phyloP scores from a whole-genome alignment of 2,797 vertebrate species.

The Poeciliopsis presidionis region DNA sequence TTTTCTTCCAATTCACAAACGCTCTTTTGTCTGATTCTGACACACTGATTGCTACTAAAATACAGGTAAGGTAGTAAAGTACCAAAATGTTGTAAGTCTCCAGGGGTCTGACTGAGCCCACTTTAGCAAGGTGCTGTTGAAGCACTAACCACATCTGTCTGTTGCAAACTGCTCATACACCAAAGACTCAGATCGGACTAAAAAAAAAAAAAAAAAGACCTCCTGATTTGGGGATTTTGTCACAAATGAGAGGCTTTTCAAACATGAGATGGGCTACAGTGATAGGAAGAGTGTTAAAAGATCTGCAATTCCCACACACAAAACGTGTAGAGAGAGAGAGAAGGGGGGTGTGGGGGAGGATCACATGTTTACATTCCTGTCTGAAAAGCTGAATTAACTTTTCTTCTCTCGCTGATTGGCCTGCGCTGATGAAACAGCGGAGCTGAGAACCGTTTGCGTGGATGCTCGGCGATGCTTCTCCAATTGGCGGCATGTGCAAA shows the following conservation, averaged over 20 bases:
- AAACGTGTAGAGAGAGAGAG: background rate
- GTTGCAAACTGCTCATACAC: slow-evolving; percentile 43
- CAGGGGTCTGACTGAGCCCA: background rate
- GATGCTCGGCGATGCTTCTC: slow-evolving; percentile 55
- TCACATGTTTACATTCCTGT: slow-evolving; percentile 41
- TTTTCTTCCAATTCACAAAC: background rate
- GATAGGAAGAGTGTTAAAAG: slow-evolving; percentile 55
- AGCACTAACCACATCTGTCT: slow-evolving; percentile 41
- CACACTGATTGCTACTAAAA: background rate
- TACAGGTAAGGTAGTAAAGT: background rate
- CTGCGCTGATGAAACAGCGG: slow-evolving; percentile 35
- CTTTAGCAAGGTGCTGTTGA: background rate
- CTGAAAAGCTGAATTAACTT: slow-evolving; percentile 31
- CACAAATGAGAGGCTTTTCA: slow-evolving; percentile 38
- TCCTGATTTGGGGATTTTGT: slow-evolving; percentile 32
- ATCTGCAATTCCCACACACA: slow-evolving; percentile 35
- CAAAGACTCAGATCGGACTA: slow-evolving; percentile 14
- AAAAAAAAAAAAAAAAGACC: slow-evolving; percentile 9
- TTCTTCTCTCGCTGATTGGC: slow-evolving; percentile 22
- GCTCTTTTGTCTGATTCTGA: background rate
- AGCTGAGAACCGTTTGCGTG: slow-evolving; percentile 24
- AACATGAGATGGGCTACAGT: slow-evolving; percentile 40
- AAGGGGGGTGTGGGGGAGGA: background rate
- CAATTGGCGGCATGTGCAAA: slow-evolving; percentile 72
- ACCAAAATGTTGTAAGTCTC: background rate